Evolutionary conservation across 2,888 invertebrate species (phyloP).

Genomic region (Tenthredo livida): DNA sequence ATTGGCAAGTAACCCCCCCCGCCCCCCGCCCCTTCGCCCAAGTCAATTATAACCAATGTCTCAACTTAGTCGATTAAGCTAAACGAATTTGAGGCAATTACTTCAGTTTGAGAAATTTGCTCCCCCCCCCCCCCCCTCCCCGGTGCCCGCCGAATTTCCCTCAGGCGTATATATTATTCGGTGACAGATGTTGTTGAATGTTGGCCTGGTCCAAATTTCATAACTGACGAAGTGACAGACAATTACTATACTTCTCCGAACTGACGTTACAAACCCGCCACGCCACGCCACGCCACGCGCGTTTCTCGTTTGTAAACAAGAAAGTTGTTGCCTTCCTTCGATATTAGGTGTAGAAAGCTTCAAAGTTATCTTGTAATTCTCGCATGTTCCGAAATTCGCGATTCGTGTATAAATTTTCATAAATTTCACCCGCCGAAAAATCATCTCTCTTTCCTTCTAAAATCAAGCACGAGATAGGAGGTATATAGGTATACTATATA

Average conservation of each 20-base stretch:
- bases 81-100: slow-evolving; percentile 50
- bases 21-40: too few relatives aligned
- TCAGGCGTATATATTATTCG: slow-evolving; percentile 1
- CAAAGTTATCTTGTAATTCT: background rate
- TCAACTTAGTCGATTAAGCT: slow-evolving; percentile 51
- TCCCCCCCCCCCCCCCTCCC: background rate
- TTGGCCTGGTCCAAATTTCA: slow-evolving; percentile 12
- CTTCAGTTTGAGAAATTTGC: slow-evolving; percentile 50
- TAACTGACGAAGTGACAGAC: slow-evolving; percentile 14
- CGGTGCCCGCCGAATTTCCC: background rate
- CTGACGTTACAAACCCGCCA: background rate
- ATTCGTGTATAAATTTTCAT: background rate
- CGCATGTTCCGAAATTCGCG: background rate
- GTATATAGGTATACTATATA: background rate
- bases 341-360: background rate
- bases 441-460: background rate
- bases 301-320: background rate
- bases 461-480: background rate
- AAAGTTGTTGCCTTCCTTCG: background rate
- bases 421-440: background rate
- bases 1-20: background rate
- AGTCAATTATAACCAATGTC: slow-evolving; percentile 53
- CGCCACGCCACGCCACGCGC: background rate
- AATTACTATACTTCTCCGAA: background rate
- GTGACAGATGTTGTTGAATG: slow-evolving; percentile 27